Evolutionary conservation across 2,888 invertebrate genomes (phyloP).

Genomic region (Drosophila parthenogenetica): DNA sequence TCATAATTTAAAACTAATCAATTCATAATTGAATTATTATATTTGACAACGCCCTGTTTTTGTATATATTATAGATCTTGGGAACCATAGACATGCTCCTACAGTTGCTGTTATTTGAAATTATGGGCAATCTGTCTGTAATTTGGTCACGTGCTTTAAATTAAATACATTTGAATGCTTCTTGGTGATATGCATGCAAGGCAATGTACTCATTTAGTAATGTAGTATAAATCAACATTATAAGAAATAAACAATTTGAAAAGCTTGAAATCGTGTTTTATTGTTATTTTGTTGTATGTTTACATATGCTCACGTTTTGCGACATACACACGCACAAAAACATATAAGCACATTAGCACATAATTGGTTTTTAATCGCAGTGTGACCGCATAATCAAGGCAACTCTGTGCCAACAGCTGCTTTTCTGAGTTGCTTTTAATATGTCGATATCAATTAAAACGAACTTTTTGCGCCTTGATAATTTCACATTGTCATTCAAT

Average conservation of each 20-base stretch:
- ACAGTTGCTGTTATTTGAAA: slow-evolving; percentile 6
- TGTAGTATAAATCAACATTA: slow-evolving; percentile 2
- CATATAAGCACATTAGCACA: slow-evolving; percentile 9
- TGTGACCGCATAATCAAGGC: slow-evolving; percentile 30
- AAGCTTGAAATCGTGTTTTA: slow-evolving; percentile 34
- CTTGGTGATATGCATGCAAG: slow-evolving; percentile 9
- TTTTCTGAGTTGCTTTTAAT: slow-evolving; percentile 2
- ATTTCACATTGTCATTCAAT: too few relatives aligned
- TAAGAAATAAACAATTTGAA: slow-evolving; percentile 37
- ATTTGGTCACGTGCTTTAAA: slow-evolving; percentile 7
- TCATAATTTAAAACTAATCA: too few relatives aligned
- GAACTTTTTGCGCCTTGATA: too few relatives aligned
- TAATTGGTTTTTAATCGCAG: slow-evolving; percentile 5
- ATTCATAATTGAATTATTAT: background rate
- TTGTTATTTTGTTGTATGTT: slow-evolving; percentile 25
- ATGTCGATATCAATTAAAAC: slow-evolving; percentile 4
- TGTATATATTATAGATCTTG: background rate
- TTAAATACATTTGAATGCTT: background rate
- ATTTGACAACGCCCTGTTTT: background rate
- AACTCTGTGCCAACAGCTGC: slow-evolving; percentile 10
- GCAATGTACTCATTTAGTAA: background rate
- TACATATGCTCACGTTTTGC: slow-evolving; percentile 28
- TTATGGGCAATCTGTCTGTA: background rate
- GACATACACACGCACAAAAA: slow-evolving; percentile 12
- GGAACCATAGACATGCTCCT: background rate